Percentiles rank a stretch among this genome's conserved stretches.
Conservation (phyloP, 2,888 invertebrate species). For the Caenorhabditis wallacei region DNA sequence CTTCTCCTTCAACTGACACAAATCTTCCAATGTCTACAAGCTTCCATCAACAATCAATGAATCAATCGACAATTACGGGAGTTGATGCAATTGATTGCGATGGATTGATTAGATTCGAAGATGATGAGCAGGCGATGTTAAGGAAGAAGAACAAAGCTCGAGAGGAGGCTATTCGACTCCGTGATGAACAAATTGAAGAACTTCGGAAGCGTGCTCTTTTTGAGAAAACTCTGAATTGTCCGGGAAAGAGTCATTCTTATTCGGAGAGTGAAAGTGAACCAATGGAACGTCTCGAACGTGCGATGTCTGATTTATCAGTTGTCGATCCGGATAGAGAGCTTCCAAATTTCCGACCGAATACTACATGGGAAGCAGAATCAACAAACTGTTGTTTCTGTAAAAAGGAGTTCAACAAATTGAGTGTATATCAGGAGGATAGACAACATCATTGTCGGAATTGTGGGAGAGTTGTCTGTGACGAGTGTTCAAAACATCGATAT, state of each 20-base stretch:
- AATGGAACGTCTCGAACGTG: conserved; percentile 25
- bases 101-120: conserved; percentile 67
- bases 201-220: conserved; percentile 15
- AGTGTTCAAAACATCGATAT: conserved; percentile 60
- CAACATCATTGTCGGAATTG: conserved; percentile 71
- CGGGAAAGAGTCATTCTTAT: background rate
- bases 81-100: conserved; percentile 62
- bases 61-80: background rate
- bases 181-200: conserved; percentile 23
- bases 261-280: conserved; percentile 17
- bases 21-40: conserved; percentile 3
- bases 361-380: conserved; percentile 44
- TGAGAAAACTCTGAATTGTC: background rate
- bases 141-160: conserved; percentile 44
- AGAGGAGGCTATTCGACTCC: conserved; percentile 27
- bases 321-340: conserved; percentile 55
- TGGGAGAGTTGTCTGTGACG: conserved; percentile 68
- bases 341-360: conserved; percentile 35
- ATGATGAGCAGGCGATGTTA: conserved; percentile 60
- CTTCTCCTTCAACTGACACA: background rate
- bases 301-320: conserved; percentile 56
- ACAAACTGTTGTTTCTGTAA: conserved; percentile 59
- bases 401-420: conserved; percentile 38
- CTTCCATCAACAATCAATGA: conserved; percentile 23
- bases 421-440: conserved; percentile 52